Evolutionary conservation across 2,113 vertebrate genomes (phyloP), one percentile per base, ranked within the genome.

Genomic region (Illadopsis cleaveri): DNA sequence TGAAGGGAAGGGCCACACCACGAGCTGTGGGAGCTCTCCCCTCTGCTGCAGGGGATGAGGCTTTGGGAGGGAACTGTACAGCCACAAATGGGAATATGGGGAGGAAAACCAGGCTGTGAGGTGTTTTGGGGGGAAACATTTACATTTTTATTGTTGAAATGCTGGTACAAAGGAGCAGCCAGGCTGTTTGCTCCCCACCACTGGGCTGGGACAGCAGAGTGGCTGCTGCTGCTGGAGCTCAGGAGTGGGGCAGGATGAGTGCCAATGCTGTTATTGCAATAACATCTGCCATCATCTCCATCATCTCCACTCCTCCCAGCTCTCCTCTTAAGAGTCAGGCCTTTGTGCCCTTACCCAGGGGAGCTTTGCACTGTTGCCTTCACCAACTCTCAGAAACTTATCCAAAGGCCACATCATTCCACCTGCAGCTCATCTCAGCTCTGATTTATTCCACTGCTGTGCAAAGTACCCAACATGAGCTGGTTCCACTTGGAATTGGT

Each of bases 401-500:
- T 10, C 72, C 25, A 37, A 51, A 40, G 50, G 11, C 60, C 70
- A 15, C 19, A 1, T 1, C 33, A 11, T 45, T 56, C 30, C 62
- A 25, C 30, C 37, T 53, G 12, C 31, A 28, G 16, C 68, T 65
- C 47, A 18, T 14, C 25, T 35, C 64, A 91, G 69, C 66, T 87
- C 47, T 13, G 87, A 21, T 38, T 86, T 30, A 4, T 11, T 14
- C 44, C 40, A 2, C 2, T 64, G 48, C 84, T 69, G 23, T 18
- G 50, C 50, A 27, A 1, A 1, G 18, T 20, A 30, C 38, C 38
- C 82, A 66, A 2, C 6, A 6, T 35, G 33, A 12, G 28, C 2
- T 47, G 38, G 35, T 2, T 21, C 38, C 5, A 0, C 40, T 51
- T 35, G 40, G 66, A 35, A n/a, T 0, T n/a, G 89, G 57, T 0